Base-by-base conservation (phyloP, 2,113 vertebrate species). In the Amphiprion ocellaris region DNA sequence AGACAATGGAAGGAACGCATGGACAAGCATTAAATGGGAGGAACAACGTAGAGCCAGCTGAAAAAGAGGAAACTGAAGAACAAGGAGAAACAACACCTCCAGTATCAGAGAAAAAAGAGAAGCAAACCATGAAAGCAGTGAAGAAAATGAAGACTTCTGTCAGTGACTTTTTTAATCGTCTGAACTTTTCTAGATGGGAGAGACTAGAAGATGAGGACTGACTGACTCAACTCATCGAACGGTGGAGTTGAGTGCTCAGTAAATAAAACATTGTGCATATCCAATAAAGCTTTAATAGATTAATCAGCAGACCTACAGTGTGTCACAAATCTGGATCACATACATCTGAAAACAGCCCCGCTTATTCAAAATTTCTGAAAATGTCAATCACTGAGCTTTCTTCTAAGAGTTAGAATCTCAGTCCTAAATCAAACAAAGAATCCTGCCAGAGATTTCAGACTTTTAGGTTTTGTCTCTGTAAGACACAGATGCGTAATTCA, bases 1-100 rank as follows among this genome's bases (percentile, higher is more conserved):
- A 53, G 2, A 2, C 28, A 81, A 30, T 83, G 74, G 74, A 15
- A 10, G 8, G 74, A 86, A 23, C 69, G 75, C 71, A 1, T 77
- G 59, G 68, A 79, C 23, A 41, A 44, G 54, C 75, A 70, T 39
- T 68, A 82, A 56, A 60, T 16, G 14, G 72, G 9, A 60, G 17
- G 4, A 33, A 5, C 1, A 39, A 33, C 55, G 41, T 26, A 44
- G 33, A 46, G 8, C 30, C 6, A 53, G 17, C 1, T 66, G 24
- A 53, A 21, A 17, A 58, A 49, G 10, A 44, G 11, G 60, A 19
- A 3, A 44, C 17, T 14, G 37, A 62, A 46, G 37, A 74, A 23
- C 28, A 56, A 8, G 19, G 0, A 79, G 23, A 0, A 1, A 15
- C 15, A 1, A 55, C n/a, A 52, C 1, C 10, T 54, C 10, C n/a